Conservation (phyloP, 2,113 vertebrate species). For the Rhynchopsitta pachyrhyncha region DNA sequence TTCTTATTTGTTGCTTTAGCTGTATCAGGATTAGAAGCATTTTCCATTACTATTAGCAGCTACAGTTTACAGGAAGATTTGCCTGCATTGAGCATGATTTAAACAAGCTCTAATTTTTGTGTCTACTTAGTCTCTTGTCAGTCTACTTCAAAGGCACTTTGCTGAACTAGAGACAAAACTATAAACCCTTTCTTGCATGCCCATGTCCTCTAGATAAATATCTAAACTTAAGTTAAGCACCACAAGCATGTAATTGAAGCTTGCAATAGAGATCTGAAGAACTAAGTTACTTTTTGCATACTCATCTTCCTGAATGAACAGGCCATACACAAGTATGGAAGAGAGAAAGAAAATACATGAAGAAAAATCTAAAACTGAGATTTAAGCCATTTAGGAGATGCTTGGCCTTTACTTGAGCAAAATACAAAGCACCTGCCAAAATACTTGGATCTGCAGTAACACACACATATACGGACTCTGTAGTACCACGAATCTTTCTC, state of each 20-base stretch:
- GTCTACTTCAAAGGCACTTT: slow-evolving; percentile 33
- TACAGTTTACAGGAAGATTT: slow-evolving; percentile 19
- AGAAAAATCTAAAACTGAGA: neutral
- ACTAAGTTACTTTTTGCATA: neutral
- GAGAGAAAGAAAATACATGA: neutral
- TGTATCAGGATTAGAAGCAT: neutral
- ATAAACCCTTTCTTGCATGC: neutral
- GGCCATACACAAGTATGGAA: neutral
- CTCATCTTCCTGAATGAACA: neutral
- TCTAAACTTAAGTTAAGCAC: neutral
- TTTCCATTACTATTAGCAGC: neutral
- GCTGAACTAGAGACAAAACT: neutral
- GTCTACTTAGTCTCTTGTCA: neutral
- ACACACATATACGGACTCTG: accelerated
- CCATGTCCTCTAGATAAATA: neutral
- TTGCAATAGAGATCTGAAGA: neutral
- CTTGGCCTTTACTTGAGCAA: neutral
- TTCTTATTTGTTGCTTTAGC: neutral
- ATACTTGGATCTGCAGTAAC: neutral
- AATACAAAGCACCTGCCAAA: neutral
- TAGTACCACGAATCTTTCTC: neutral
- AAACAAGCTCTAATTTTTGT: slow-evolving; percentile 2
- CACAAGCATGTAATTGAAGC: neutral
- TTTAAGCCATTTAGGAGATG: neutral
- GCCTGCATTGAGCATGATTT: neutral